A percentile compares a stretch with the other conserved stretches of the same genome.
Evolutionary conservation across 1,140 invertebrate species (phyloP).

Genomic region (Diuraphis noxia): DNA sequence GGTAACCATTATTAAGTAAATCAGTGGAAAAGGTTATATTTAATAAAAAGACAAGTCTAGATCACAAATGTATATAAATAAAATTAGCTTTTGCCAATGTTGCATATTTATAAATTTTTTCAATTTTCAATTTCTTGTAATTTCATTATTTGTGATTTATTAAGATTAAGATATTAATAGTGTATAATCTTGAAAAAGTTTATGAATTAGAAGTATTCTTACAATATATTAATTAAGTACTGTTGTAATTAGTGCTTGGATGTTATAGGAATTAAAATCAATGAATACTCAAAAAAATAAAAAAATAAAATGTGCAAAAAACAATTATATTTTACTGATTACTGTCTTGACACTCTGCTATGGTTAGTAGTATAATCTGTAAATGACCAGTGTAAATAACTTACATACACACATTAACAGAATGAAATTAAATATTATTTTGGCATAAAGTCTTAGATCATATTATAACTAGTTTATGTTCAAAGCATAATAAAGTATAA

Average conservation of each 20-base stretch:
- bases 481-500: too few species aligned
- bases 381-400: too few species aligned
- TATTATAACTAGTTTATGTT: too few species aligned
- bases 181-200: not conserved
- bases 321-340: too few species aligned
- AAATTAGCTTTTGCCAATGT: not conserved
- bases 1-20: not conserved
- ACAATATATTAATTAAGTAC: not conserved
- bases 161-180: not conserved
- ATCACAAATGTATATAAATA: slow-evolving; percentile 3
- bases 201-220: not conserved
- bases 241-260: not conserved
- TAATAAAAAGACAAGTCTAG: not conserved
- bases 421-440: too few species aligned
- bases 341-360: too few species aligned
- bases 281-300: too few species aligned
- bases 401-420: too few species aligned
- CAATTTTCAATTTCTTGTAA: not conserved
- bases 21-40: not conserved
- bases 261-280: not conserved
- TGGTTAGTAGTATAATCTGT: too few species aligned
- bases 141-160: not conserved
- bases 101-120: not conserved
- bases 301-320: too few species aligned
- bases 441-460: too few species aligned